Conservation (phyloP, 64 coral and sea anemone genomes). For the Pocillopora verrucosa region DNA sequence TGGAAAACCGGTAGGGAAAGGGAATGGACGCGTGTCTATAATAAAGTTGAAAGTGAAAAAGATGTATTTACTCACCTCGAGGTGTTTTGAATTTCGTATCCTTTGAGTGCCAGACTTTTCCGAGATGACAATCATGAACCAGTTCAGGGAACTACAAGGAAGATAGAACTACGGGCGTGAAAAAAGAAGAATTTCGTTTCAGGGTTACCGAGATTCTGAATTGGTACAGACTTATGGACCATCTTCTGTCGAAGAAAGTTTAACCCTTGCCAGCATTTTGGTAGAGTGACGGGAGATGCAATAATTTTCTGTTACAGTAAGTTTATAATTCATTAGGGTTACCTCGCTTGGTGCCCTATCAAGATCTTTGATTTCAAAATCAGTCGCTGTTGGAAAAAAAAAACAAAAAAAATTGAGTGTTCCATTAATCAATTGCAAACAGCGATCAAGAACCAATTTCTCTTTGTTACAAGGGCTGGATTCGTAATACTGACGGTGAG, state of each 20-base stretch:
- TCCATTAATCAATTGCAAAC: background rate
- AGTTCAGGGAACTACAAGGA: constrained; percentile 60
- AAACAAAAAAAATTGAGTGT: background rate
- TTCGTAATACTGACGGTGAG: too few species aligned
- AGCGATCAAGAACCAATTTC: background rate
- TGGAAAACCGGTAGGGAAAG: background rate
- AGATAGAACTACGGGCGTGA: background rate
- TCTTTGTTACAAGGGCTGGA: background rate
- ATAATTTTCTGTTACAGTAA: background rate
- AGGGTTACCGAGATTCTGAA: too few species aligned
- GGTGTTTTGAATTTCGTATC: constrained; percentile 80
- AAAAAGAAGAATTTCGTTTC: too few species aligned
- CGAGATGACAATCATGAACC: constrained; percentile 59
- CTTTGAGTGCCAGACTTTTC: constrained; percentile 81
- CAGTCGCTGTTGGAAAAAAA: constrained; percentile 65
- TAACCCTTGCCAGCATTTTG: too few species aligned
- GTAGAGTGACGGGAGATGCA: background rate
- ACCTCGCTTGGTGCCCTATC: constrained; percentile 57
- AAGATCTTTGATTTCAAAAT: constrained; percentile 82
- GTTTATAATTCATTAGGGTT: background rate
- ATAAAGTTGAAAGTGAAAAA: background rate
- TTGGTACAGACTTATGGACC: too few species aligned
- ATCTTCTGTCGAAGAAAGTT: too few species aligned
- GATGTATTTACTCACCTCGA: constrained; percentile 45
- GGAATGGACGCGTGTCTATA: background rate